Conservation (phyloP, 1,140 invertebrate species). For the Cryptotermes secundus region DNA sequence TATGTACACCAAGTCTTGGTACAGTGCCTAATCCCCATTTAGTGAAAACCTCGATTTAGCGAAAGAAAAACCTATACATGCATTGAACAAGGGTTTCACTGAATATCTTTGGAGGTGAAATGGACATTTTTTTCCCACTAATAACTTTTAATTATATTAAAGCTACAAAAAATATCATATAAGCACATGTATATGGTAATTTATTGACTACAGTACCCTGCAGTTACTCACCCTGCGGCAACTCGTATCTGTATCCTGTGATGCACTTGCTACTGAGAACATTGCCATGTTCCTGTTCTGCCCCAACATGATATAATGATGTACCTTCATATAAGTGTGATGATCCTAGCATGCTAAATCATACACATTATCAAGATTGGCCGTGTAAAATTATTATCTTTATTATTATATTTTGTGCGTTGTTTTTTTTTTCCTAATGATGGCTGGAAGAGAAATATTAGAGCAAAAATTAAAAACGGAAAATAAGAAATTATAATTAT, state of each 20-base stretch:
- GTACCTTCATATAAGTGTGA: constrained; percentile 7
- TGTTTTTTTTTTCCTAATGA: constrained; percentile 22
- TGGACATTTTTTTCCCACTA: too few relatives aligned
- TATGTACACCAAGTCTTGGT: too few relatives aligned
- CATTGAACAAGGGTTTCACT: too few relatives aligned
- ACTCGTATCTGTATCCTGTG: not conserved
- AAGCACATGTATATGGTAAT: not conserved
- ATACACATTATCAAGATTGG: constrained; percentile 14
- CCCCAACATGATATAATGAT: not conserved
- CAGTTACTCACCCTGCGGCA: not conserved
- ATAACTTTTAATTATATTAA: too few relatives aligned
- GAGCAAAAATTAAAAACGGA: constrained; percentile 31
- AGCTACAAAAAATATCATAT: too few relatives aligned
- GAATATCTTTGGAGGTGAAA: too few relatives aligned
- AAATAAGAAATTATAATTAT: not conserved
- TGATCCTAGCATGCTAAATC: not conserved
- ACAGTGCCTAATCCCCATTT: too few relatives aligned
- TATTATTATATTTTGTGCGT: not conserved
- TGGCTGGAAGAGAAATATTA: constrained; percentile 26
- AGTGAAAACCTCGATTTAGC: too few relatives aligned
- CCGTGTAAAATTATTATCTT: not conserved
- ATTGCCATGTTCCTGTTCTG: not conserved
- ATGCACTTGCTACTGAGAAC: not conserved
- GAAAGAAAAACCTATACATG: too few relatives aligned
- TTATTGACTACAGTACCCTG: not conserved